Percentiles rank a stretch among this genome's conserved stretches.
Conservation (phyloP, 2,113 vertebrate species). For the Ciconia maguari region DNA sequence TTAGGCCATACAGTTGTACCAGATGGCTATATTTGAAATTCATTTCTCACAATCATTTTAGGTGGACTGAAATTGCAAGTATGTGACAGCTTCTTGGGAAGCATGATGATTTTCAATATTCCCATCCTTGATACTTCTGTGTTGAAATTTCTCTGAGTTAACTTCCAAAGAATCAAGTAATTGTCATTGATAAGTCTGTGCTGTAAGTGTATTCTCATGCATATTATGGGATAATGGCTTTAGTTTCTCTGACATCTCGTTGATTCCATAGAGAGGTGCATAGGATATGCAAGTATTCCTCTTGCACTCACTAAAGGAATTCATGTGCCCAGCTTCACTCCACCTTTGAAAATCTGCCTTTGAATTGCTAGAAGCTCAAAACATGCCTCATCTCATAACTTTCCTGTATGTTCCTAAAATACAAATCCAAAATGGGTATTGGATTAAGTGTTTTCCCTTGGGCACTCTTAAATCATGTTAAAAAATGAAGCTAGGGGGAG, state of each 20-base stretch:
- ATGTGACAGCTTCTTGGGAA: background rate
- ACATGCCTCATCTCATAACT: background rate
- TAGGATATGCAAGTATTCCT: background rate
- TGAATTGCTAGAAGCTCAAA: background rate
- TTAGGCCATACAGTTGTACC: background rate
- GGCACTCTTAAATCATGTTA: background rate
- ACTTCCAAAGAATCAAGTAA: background rate
- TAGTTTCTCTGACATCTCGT: background rate
- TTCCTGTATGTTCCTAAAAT: constrained; percentile 14
- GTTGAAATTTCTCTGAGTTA: background rate
- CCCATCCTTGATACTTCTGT: background rate
- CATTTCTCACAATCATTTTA: background rate
- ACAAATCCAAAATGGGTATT: background rate
- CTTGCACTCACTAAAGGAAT: background rate
- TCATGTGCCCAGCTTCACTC: background rate
- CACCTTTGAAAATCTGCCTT: background rate
- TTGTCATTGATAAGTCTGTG: background rate
- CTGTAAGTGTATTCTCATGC: background rate
- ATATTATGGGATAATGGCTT: background rate
- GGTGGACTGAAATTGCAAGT: background rate
- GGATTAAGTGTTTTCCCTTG: background rate
- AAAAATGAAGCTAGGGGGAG: background rate
- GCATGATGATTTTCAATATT: background rate
- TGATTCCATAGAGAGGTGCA: background rate
- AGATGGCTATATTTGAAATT: constrained; percentile 25